A percentile compares a stretch with the other conserved stretches of the same genome.
phyloP scores from a whole-genome alignment of 1,140 invertebrate genomes.

The Drosophila oshimai region DNA sequence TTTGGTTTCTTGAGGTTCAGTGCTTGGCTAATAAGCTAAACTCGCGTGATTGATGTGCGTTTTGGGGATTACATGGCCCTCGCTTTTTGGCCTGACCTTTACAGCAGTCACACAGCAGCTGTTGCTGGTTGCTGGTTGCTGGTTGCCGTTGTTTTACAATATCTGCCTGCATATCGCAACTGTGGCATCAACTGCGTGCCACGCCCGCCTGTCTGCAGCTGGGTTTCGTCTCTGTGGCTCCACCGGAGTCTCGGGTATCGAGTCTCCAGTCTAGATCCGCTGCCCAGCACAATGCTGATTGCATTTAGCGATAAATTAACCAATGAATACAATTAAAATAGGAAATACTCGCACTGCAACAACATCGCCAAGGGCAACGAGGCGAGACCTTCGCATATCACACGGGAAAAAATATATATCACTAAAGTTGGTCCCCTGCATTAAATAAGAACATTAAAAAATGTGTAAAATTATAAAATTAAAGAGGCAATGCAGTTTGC shows the following conservation, averaged over 20 bases:
- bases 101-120: slow-evolving; percentile 18
- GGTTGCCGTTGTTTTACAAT: slow-evolving; percentile 40
- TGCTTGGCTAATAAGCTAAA: slow-evolving; percentile 48
- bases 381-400: slow-evolving; percentile 42
- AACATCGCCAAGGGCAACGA: slow-evolving; percentile 42
- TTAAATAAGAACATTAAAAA: no score
- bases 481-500: no score
- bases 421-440: not conserved
- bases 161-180: slow-evolving; percentile 55
- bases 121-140: not conserved
- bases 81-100: slow-evolving; percentile 44
- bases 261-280: slow-evolving; percentile 37
- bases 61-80: slow-evolving; percentile 63
- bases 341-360: slow-evolving; percentile 29
- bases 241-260: slow-evolving; percentile 6
- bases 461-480: no score
- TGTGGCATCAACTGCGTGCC: slow-evolving; percentile 64
- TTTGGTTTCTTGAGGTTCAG: slow-evolving; percentile 40
- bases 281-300: slow-evolving; percentile 71
- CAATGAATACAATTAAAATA: slow-evolving; percentile 79
- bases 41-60: slow-evolving; percentile 65
- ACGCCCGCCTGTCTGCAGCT: slow-evolving; percentile 52
- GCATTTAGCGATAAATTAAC: slow-evolving; percentile 77
- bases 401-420: slow-evolving; percentile 2
- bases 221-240: slow-evolving; percentile 21